Evolutionary conservation across 2,113 vertebrate genomes (phyloP).

Genomic region (Ceyx melanurus): DNA sequence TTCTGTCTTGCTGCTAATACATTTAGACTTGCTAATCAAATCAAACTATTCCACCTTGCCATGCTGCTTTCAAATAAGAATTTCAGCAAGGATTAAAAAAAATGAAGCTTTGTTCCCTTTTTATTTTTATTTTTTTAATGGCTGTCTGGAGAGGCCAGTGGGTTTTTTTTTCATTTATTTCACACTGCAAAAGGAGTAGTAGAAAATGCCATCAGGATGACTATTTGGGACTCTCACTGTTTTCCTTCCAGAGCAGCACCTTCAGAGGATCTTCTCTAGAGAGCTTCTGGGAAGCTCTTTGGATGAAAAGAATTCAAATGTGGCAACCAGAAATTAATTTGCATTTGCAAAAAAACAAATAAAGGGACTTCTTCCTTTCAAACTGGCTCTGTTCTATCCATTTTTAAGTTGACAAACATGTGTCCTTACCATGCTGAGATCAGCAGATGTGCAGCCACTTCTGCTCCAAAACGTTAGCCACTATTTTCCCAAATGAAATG

Average conservation of each 20-base stretch:
- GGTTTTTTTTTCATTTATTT: background rate
- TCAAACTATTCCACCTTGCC: conserved; percentile 71
- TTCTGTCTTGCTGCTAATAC: conserved; percentile 77
- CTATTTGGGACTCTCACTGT: background rate
- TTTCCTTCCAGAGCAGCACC: background rate
- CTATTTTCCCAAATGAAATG: background rate
- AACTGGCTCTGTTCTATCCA: background rate
- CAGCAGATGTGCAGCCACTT: background rate
- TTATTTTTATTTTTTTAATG: background rate
- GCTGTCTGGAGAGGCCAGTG: background rate
- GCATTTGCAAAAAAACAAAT: background rate
- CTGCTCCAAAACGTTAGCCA: background rate
- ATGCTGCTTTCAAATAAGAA: conserved; percentile 61
- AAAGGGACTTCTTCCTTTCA: background rate
- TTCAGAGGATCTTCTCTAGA: background rate
- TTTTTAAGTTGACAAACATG: background rate
- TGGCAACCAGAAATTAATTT: background rate
- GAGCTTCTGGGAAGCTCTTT: background rate
- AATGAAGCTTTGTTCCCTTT: conserved; percentile 18
- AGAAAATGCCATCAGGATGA: background rate
- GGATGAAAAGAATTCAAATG: background rate
- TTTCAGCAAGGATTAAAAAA: conserved; percentile 56
- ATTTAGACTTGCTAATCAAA: conserved; percentile 83
- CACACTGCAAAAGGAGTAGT: background rate
- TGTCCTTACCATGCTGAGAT: background rate